Conservation (phyloP, 2,888 invertebrate genomes). For the Alitta virens region DNA sequence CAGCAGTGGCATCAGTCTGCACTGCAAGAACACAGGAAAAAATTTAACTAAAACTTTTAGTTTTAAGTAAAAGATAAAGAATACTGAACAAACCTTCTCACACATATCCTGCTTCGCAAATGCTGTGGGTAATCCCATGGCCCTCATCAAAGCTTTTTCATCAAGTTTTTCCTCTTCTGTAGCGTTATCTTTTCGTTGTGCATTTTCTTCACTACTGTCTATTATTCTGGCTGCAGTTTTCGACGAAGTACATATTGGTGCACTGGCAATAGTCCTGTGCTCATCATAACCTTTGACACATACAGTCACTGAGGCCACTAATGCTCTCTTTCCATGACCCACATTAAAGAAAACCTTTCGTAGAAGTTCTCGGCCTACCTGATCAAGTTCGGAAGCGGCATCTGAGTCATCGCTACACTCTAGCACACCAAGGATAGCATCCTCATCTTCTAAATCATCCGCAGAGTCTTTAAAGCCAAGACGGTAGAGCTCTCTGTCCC, state of each 20-base stretch:
- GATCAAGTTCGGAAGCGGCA: not conserved
- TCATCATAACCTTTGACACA: not conserved
- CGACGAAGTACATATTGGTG: not conserved
- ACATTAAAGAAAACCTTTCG: no score
- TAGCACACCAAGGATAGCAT: not conserved
- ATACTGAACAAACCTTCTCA: no score
- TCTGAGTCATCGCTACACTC: not conserved
- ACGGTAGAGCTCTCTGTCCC: slow-evolving; percentile 8
- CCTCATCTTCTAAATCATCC: not conserved
- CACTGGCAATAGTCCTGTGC: not conserved
- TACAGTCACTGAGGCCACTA: not conserved
- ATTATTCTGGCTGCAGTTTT: not conserved
- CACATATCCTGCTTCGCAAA: slow-evolving; percentile 8
- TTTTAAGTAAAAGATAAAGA: no score
- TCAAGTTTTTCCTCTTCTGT: not conserved
- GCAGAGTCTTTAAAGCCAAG: not conserved
- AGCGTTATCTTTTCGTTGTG: not conserved
- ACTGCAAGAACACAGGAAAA: no score
- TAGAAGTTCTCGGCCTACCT: no score
- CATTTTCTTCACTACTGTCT: not conserved
- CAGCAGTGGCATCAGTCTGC: no score
- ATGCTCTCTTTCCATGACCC: not conserved
- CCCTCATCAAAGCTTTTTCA: slow-evolving; percentile 23
- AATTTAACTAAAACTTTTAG: no score
- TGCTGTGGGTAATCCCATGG: slow-evolving; percentile 26